phyloP scores from a whole-genome alignment of 2,888 invertebrate species.

The Girardia tigrina region DNA sequence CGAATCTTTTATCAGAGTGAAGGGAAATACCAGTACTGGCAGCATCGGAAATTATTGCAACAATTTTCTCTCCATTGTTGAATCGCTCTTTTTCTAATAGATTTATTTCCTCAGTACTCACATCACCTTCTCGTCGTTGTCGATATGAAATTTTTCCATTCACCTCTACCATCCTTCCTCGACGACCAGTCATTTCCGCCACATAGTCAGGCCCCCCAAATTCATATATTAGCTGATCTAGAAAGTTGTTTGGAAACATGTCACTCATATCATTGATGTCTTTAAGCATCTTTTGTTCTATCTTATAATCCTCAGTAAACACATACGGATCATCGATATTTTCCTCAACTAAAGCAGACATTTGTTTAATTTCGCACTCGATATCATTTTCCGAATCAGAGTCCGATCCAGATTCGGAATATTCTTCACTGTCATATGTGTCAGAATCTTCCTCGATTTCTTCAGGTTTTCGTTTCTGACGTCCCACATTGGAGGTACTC shows the following conservation, averaged over 20 bases:
- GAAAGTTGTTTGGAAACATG: slow-evolving; percentile 21
- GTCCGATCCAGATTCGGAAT: slow-evolving; percentile 38
- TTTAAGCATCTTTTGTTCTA: slow-evolving; percentile 41
- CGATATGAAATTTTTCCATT: not conserved
- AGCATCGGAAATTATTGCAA: slow-evolving; percentile 18
- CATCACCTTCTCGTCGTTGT: not conserved
- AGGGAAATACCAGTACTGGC: slow-evolving; percentile 26
- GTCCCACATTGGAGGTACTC: no score
- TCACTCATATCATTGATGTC: slow-evolving; percentile 40
- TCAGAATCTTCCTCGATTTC: no score
- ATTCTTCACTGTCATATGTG: not conserved
- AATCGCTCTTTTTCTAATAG: not conserved
- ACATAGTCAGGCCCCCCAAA: not conserved
- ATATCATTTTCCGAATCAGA: slow-evolving; percentile 44
- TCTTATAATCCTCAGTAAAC: not conserved
- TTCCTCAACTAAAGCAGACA: not conserved
- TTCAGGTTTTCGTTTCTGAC: no score
- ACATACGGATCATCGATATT: not conserved
- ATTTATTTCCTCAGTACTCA: not conserved
- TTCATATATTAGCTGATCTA: not conserved
- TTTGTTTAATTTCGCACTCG: no score
- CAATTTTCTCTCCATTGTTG: not conserved
- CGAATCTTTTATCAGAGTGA: slow-evolving; percentile 25
- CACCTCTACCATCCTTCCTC: not conserved
- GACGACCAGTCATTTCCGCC: slow-evolving; percentile 43